phyloP scores from a whole-genome alignment of 2,888 invertebrate species.

The Acanthosoma haemorrhoidale region DNA sequence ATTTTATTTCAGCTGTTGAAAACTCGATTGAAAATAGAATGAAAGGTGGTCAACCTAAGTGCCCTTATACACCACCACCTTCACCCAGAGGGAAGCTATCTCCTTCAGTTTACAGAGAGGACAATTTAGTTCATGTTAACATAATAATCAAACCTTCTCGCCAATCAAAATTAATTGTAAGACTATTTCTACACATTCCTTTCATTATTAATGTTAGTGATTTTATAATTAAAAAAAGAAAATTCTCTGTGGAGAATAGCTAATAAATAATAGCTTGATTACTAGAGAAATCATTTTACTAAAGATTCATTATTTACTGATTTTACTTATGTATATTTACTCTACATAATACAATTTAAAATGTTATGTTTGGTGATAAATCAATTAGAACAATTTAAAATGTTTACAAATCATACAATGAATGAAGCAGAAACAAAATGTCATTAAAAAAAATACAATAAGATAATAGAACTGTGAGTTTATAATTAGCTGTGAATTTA shows the following conservation, averaged over 20 bases:
- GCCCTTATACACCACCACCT: constrained; percentile 60
- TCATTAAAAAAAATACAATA: no score
- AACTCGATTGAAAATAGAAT: constrained; percentile 37
- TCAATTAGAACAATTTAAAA: no score
- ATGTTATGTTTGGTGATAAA: no score
- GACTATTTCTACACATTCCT: constrained; percentile 27
- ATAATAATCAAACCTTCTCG: constrained; percentile 58
- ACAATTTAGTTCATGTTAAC: constrained; percentile 51
- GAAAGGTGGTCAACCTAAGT: constrained; percentile 39
- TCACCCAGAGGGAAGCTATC: constrained; percentile 51
- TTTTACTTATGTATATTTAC: background rate
- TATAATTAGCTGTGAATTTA: no score
- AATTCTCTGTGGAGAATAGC: no score
- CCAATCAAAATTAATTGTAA: constrained; percentile 46
- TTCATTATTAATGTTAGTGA: no score
- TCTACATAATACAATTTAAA: background rate
- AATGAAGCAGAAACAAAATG: background rate
- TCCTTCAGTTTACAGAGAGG: constrained; percentile 44
- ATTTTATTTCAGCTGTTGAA: constrained; percentile 33
- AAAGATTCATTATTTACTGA: no score
- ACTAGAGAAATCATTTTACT: no score
- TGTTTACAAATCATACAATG: background rate
- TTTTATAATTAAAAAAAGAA: no score
- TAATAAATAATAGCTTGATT: no score
- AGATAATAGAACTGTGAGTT: no score